Evolutionary conservation across 30 jellyfish, hydroid and myxozoan genomes (phyloP), one percentile per base, ranked within the genome.

Genomic region (Aurelia sp.): DNA sequence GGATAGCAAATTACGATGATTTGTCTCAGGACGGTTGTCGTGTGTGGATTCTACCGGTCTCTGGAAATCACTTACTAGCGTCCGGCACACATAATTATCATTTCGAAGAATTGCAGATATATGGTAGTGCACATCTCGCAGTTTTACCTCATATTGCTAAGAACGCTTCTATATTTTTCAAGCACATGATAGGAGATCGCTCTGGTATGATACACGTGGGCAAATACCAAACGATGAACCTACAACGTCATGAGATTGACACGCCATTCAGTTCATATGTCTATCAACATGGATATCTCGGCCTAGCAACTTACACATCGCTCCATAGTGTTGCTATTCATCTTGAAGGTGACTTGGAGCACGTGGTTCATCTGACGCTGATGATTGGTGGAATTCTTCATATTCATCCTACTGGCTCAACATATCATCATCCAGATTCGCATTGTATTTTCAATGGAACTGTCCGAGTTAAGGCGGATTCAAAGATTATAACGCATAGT

Each of bases 221-320:
- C 41, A 74, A 64, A 55, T 74, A 59, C 65, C 93, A 84, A 65
- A 84, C 52, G n/a, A 84, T 84, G 93, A 63, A 84, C 70, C 68
- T 84, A 41, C 30, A 74, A 62, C 74, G 93, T 12, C 82, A 65
- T 50, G 87, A 30, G 66, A 72, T 84, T 71, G 93, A 84, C 57
- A 84, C 93, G 16, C 93, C 93, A 27, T 84, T 84, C 71, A 84
- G 93, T 55, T 73, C 93, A 6, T 84, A 84, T 48, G 84, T 84
- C 58, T 84, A 84, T 47, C 87, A 63, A 4, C 87, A 63, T 55
- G 93, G 93, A 30, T 84, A 71, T 50, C 64, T 84, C 7, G 93
- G 93, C 72, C 78, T 84, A 33, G 93, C 93, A 18, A 74, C 87
- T 4, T 40, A 71, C 67, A 84, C 93, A 16, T 63, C 87, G 30